These are phyloP conservation scores for Heliconius erato DNA, from an alignment of 2,888 invertebrate species.

Conservation along the genomic window DNA sequence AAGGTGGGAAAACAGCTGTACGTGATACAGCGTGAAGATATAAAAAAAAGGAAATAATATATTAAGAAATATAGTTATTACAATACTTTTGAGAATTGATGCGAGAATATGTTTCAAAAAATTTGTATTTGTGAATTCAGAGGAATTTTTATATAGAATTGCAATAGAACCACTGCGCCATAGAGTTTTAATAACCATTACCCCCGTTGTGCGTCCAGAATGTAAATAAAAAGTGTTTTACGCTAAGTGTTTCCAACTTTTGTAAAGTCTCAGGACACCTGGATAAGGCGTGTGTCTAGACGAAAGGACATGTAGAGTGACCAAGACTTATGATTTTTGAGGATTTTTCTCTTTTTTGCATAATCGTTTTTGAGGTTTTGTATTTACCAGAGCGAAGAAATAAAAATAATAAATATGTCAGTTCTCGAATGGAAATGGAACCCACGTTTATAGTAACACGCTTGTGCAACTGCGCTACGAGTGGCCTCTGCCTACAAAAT, in stretches of 20 bases:
- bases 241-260: slow-evolving; percentile 46
- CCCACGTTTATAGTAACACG: neutral
- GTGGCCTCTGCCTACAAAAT: too few species aligned
- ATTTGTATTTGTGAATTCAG: neutral
- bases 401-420: too few species aligned
- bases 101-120: neutral
- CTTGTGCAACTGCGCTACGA: neutral
- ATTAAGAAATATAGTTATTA: too few species aligned
- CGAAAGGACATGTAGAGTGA: slow-evolving; percentile 50
- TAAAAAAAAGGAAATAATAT: too few species aligned
- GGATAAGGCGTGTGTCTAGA: slow-evolving; percentile 68
- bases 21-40: too few species aligned
- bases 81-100: too few species aligned
- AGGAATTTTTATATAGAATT: neutral
- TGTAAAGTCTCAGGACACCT: slow-evolving; percentile 62
- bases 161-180: neutral
- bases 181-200: slow-evolving; percentile 28
- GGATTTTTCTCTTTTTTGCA: neutral
- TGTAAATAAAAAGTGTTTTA: slow-evolving; percentile 34
- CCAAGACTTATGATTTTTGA: neutral
- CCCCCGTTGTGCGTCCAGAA: slow-evolving; percentile 20
- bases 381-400: too few species aligned
- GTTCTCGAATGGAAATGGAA: neutral
- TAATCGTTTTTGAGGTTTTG: neutral
- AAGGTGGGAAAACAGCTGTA: too few species aligned